Percentiles rank a stretch among this genome's conserved stretches.
phyloP scores from a whole-genome alignment of 2,888 invertebrate genomes.

The Acheta domesticus region DNA sequence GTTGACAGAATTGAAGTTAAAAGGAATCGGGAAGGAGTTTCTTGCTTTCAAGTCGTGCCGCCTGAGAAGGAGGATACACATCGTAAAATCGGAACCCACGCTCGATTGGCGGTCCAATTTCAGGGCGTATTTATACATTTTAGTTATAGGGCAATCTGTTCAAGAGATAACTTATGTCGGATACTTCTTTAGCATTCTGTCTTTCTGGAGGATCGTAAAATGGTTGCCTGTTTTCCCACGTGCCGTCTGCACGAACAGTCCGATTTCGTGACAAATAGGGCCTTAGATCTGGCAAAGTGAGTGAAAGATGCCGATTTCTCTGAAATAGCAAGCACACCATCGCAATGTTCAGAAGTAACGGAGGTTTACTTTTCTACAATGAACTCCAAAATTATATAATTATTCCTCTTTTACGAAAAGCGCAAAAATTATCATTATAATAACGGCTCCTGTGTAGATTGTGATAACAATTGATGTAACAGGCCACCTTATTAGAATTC shows the following conservation, averaged over 20 bases:
- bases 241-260: background rate
- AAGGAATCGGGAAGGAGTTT: background rate
- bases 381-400: background rate
- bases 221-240: slow-evolving; percentile 1
- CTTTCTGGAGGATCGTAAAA: slow-evolving; percentile 8
- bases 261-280: no score
- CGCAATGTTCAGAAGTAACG: no score
- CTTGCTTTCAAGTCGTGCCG: background rate
- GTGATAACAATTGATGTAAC: no score
- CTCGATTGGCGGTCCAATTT: slow-evolving; percentile 6
- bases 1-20: no score
- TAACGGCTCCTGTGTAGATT: background rate
- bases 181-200: slow-evolving; percentile 18
- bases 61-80: background rate
- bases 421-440: background rate
- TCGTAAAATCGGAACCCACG: background rate
- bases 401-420: background rate
- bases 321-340: no score
- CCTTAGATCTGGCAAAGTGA: no score
- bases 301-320: no score
- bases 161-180: slow-evolving; percentile 5
- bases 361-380: no score
- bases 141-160: slow-evolving; percentile 18
- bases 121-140: background rate
- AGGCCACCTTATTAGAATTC: no score